Evolutionary conservation across 1,140 invertebrate genomes (phyloP).

Genomic region (Littorina saxatilis): DNA sequence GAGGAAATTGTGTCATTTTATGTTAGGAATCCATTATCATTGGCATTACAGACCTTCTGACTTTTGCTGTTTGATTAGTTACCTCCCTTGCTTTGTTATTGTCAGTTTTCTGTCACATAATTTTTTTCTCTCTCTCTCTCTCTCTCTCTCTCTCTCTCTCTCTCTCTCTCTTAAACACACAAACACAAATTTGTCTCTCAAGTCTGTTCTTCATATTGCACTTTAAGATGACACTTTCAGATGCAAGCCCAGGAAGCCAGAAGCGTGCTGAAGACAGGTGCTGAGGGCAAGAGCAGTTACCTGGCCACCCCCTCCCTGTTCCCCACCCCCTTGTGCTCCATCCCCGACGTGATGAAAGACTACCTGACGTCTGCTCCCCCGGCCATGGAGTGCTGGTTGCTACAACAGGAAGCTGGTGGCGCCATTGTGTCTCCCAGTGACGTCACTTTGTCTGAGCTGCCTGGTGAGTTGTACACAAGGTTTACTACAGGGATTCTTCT

Average conservation of each 20-base stretch:
- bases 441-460: background rate
- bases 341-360: constrained; percentile 18
- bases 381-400: constrained; percentile 4
- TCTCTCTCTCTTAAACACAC: too few species aligned
- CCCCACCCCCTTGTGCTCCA: constrained; percentile 10
- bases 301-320: background rate
- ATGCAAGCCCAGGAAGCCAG: background rate
- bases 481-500: background rate
- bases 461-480: background rate
- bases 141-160: too few species aligned
- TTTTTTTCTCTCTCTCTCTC: too few species aligned
- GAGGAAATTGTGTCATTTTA: too few species aligned
- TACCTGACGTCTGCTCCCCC: background rate
- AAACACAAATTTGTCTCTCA: too few species aligned
- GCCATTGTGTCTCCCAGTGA: background rate
- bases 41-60: too few species aligned
- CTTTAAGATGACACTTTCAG: too few species aligned
- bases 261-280: background rate
- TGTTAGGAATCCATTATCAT: too few species aligned
- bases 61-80: too few species aligned
- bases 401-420: background rate
- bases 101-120: too few species aligned
- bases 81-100: too few species aligned
- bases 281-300: background rate
- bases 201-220: too few species aligned